phyloP scores from a whole-genome alignment of 2,888 invertebrate genomes.

The Masnerella sp. region DNA sequence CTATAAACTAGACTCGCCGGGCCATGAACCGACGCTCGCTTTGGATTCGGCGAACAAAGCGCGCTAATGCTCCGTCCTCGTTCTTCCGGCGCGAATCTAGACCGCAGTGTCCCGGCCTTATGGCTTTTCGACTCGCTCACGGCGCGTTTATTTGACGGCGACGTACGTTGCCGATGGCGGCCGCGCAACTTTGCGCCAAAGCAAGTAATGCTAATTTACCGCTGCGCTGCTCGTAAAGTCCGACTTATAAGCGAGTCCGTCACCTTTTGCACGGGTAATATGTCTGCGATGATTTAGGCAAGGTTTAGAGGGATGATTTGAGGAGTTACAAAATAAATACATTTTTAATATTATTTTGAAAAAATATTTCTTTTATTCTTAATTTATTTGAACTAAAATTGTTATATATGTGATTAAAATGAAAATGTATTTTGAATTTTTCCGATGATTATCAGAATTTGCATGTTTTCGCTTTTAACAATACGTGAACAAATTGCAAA shows the following conservation, averaged over 20 bases:
- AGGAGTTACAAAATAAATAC: too few species aligned
- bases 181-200: conserved; percentile 32
- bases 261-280: conserved; percentile 48
- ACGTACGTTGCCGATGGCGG: conserved; percentile 37
- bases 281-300: conserved; percentile 44
- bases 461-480: too few species aligned
- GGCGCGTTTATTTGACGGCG: conserved; percentile 47
- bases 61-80: conserved; percentile 50
- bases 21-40: conserved; percentile 69
- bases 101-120: conserved; percentile 46
- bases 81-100: conserved; percentile 50
- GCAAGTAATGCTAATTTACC: conserved; percentile 53
- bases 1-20: conserved; percentile 71
- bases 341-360: too few species aligned
- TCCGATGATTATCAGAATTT: too few species aligned
- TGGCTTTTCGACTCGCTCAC: conserved; percentile 61
- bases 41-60: conserved; percentile 60
- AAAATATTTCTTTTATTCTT: too few species aligned
- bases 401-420: too few species aligned
- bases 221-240: conserved; percentile 54
- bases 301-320: conserved; percentile 14
- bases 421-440: too few species aligned
- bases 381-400: too few species aligned
- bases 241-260: conserved; percentile 45
- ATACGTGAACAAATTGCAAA: too few species aligned